Percentiles rank a stretch among this genome's conserved stretches.
Evolutionary conservation across 2,113 vertebrate genomes (phyloP).

Genomic region (Eira barbara): DNA sequence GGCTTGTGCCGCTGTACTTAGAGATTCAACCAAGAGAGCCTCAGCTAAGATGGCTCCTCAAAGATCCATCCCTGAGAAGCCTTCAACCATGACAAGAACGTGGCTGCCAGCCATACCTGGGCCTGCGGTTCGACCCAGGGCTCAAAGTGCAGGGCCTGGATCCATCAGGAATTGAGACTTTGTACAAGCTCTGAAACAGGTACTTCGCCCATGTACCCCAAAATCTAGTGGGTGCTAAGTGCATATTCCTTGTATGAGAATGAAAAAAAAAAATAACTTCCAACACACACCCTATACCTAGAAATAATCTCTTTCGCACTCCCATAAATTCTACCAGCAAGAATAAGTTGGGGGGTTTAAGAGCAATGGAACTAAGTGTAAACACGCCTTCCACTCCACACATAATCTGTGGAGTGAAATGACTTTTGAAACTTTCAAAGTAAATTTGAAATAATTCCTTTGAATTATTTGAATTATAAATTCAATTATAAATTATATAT

Average conservation of each 20-base stretch:
- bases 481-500: no score
- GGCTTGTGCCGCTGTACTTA: not conserved
- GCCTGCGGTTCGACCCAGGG: not conserved
- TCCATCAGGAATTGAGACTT: not conserved
- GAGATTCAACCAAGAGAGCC: not conserved
- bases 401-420: not conserved
- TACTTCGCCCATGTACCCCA: not conserved
- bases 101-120: not conserved
- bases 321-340: constrained; percentile 1
- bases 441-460: not conserved
- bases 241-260: not conserved
- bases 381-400: not conserved
- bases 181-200: not conserved
- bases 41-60: not conserved
- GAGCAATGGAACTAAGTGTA: not conserved
- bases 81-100: not conserved
- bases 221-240: not conserved
- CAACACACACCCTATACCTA: not conserved
- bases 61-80: not conserved
- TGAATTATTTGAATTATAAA: no score
- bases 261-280: not conserved
- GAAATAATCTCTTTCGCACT: not conserved
- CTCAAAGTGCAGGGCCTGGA: not conserved
- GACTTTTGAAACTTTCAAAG: not conserved
- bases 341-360: not conserved